These are phyloP conservation scores for Pteronotus mesoamericanus DNA, from an alignment of 2,797 vertebrate species.

Conservation along the genomic window DNA sequence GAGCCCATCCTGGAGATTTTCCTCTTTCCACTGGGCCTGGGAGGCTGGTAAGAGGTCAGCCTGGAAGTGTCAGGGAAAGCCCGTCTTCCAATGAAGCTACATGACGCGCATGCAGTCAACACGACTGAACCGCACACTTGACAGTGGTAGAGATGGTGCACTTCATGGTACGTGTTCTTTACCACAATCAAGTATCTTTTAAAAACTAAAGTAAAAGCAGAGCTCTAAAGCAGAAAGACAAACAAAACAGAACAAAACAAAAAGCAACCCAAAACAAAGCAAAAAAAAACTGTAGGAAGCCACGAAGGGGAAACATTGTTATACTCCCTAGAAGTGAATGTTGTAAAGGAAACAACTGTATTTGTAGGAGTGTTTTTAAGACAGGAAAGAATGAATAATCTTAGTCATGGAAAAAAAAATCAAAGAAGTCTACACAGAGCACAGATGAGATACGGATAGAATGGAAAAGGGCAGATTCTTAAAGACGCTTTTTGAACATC, in stretches of 20 bases:
- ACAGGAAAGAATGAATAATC: neutral
- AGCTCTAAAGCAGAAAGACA: neutral
- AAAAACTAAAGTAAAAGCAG: neutral
- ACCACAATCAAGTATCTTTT: neutral
- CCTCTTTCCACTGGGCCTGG: neutral
- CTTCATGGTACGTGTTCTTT: neutral
- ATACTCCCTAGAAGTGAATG: neutral
- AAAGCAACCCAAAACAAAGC: neutral
- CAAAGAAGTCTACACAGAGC: neutral
- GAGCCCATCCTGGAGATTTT: neutral
- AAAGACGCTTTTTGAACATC: neutral
- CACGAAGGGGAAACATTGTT: neutral
- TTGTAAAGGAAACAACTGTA: neutral
- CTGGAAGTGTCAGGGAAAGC: neutral
- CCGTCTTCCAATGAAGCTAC: neutral
- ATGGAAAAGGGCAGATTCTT: neutral
- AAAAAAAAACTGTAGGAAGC: neutral
- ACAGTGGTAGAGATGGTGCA: neutral
- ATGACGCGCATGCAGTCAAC: neutral
- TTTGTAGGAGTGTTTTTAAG: neutral
- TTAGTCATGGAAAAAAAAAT: neutral
- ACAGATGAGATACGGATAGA: neutral
- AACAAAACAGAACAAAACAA: neutral
- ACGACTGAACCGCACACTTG: neutral
- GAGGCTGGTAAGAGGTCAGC: neutral